Conservation (phyloP, 2,113 vertebrate genomes). For the Salvator merianae region DNA sequence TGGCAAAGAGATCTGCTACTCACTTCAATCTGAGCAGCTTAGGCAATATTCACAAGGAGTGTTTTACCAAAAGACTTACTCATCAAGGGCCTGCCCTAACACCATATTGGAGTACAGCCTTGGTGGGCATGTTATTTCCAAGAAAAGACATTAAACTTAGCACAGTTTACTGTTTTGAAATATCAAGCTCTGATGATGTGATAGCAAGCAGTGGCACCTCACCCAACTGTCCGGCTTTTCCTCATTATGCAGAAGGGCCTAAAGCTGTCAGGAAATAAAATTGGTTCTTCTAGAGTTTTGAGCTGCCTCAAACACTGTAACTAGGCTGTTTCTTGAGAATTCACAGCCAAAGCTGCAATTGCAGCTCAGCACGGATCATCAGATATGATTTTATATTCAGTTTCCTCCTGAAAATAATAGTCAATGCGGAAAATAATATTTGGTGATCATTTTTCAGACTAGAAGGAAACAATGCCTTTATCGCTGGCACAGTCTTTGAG, state of each 20-base stretch:
- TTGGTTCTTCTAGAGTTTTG: background rate
- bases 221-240: background rate
- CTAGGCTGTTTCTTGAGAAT: background rate
- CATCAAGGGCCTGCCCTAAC: slow-evolving; percentile 6
- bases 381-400: background rate
- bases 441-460: background rate
- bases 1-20: slow-evolving; percentile 30
- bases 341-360: background rate
- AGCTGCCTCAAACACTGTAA: background rate
- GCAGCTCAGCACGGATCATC: background rate
- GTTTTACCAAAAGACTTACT: slow-evolving; percentile 5
- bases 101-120: background rate
- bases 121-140: slow-evolving; percentile 17
- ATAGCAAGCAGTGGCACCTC: background rate
- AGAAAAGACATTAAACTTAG: slow-evolving; percentile 7
- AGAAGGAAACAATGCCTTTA: background rate
- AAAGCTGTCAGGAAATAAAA: slow-evolving; percentile 4
- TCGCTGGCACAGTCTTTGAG: background rate
- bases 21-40: slow-evolving; percentile 11
- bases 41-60: background rate
- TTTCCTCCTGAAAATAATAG: background rate
- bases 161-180: slow-evolving; percentile 21
- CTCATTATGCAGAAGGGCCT: background rate
- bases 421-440: background rate
- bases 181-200: slow-evolving; percentile 11